Evolutionary conservation across 2,113 vertebrate species (phyloP), one percentile per base, ranked within the genome.

Genomic region (Thryonomys swinderianus): DNA sequence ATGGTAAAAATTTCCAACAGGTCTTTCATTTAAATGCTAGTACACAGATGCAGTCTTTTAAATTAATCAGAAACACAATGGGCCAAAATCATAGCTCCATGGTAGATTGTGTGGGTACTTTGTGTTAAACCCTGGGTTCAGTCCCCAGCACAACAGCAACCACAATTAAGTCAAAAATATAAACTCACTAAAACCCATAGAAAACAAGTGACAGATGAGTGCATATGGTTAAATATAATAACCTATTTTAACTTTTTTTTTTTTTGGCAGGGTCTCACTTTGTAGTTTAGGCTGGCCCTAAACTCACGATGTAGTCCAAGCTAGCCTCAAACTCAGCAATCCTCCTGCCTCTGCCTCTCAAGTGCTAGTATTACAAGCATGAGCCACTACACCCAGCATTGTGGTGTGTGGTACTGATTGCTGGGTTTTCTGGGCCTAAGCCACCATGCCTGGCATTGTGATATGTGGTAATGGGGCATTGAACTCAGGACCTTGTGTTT

Each of bases 121-220:
- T 27, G 12, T 1, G 13, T 37, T 13, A 61, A 45, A 2, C 18
- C 30, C 4, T 25, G 7, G 2, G 0, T 34, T 91, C 27, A 14
- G 27, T 64, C 13, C 48, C 6, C 2, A 82, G 30, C 21, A 83
- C 14, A 8, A 40, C 37, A 82, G 11, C 23, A 27, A 30, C 40
- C 4, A 23, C 32, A 51, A 53, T 78, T 18, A 74, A 51, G 59
- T 8, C 45, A 18, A 40, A 40, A 21, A 51, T 83, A 40, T 9
- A n/a, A 66, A 62, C 3, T 53, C 23, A 79, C 1, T 5, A 34
- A 42, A 51, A 82, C n/a, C 10, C 37, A 42, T 1, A 32, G 45
- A 61, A 71, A 67, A 57, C 14, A 90, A 12, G 21, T 32, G 2
- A 27, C 5, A 61, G 42, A 16, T 25, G 1, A 53, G 32, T 76